A percentile compares a stretch with the other conserved stretches of the same genome.
Evolutionary conservation across 2,113 vertebrate species (phyloP).

Genomic region (Hypocryptadius cinnamomeus): DNA sequence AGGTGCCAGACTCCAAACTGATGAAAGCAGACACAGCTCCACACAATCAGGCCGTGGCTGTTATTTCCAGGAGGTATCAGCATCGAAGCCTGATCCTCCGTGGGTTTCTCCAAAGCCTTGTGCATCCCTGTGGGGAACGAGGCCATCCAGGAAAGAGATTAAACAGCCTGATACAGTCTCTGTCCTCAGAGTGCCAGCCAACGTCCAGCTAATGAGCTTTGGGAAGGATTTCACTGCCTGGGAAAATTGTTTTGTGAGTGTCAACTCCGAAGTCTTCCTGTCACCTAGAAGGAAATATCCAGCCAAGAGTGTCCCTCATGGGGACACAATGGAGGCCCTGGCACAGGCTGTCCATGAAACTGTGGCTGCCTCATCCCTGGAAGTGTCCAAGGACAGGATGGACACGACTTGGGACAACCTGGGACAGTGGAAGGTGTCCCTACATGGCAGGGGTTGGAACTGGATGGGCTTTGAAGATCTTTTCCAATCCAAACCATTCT

Average conservation of each 20-base stretch:
- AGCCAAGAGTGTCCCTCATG: neutral
- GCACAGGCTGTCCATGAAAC: neutral
- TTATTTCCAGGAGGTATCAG: neutral
- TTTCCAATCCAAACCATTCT: neutral
- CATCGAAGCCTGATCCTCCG: neutral
- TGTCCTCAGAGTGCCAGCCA: neutral
- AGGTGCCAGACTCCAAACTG: neutral
- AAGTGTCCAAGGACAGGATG: neutral
- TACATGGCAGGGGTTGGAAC: rapidly evolving
- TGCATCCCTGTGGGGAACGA: neutral
- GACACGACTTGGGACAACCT: rapidly evolving
- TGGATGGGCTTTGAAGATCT: neutral
- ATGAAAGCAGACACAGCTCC: neutral
- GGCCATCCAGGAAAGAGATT: neutral
- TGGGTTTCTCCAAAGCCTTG: neutral
- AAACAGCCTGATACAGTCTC: neutral
- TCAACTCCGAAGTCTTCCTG: neutral
- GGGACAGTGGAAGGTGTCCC: neutral
- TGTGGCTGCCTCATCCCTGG: neutral
- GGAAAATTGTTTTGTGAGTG: neutral
- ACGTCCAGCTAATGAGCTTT: neutral
- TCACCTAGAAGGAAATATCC: neutral
- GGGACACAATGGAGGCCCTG: neutral
- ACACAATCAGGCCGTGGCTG: neutral
- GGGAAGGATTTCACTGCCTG: neutral